These are phyloP conservation scores for Lophotis ruficrista DNA, from an alignment of 2,113 vertebrate species.

Conservation along the genomic window DNA sequence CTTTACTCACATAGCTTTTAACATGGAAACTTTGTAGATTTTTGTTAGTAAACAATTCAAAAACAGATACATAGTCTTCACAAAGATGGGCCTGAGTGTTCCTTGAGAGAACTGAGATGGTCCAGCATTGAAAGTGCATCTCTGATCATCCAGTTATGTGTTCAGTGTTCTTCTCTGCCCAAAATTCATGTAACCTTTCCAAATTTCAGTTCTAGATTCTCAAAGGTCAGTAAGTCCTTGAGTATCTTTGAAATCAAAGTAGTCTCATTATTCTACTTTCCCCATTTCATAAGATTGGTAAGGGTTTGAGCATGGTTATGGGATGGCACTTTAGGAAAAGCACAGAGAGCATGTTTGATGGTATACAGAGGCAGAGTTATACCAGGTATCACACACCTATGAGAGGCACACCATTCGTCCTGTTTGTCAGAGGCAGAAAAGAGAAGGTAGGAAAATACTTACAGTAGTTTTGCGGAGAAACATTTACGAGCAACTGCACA, in stretches of 20 bases:
- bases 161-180: neutral
- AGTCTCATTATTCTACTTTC: neutral
- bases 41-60: neutral
- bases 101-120: neutral
- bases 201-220: neutral
- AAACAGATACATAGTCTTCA: neutral
- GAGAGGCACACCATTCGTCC: neutral
- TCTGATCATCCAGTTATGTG: neutral
- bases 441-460: neutral
- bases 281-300: neutral
- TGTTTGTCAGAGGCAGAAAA: neutral
- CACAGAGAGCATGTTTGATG: neutral
- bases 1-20: neutral
- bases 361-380: neutral
- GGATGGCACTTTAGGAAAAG: neutral
- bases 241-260: neutral
- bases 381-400: fast-evolving
- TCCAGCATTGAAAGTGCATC: neutral
- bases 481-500: neutral
- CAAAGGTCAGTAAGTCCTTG: neutral
- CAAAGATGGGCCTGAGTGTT: neutral
- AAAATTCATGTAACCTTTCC: neutral
- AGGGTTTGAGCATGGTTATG: neutral
- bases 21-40: neutral
- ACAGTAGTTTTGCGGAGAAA: neutral